Percentiles rank a stretch among this genome's conserved stretches.
Conservation (phyloP, 2,888 invertebrate genomes). For the Lomographa bimaculata region DNA sequence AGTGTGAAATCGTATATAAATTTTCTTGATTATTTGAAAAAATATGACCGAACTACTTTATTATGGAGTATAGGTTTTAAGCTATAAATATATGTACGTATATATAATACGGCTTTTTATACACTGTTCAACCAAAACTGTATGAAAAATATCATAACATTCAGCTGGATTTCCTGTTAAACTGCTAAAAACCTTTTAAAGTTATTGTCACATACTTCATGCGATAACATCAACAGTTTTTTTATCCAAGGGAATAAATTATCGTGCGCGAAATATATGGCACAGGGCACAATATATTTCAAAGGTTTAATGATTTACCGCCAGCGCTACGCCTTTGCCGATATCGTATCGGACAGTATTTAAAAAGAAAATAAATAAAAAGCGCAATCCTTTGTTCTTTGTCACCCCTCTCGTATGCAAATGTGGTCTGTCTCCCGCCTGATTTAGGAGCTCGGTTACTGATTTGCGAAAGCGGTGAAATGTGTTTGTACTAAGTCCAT, state of each 20-base stretch:
- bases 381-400: conserved; percentile 72
- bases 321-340: conserved; percentile 60
- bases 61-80: no score
- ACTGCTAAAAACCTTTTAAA: no score
- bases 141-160: no score
- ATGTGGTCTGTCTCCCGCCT: conserved; percentile 57
- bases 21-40: no score
- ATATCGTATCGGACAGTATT: conserved; percentile 60
- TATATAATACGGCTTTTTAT: no score
- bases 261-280: conserved; percentile 33
- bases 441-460: conserved; percentile 71
- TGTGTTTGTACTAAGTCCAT: no score
- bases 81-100: no score
- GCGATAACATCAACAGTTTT: conserved; percentile 21
- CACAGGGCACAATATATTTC: conserved; percentile 40
- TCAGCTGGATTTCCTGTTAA: no score
- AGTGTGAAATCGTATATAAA: no score
- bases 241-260: conserved; percentile 31
- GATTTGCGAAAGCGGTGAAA: conserved; percentile 65
- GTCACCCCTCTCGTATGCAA: conserved; percentile 78
- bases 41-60: no score
- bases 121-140: no score
- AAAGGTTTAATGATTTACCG: conserved; percentile 63
- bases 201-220: conserved; percentile 18
- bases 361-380: conserved; percentile 24